Percentiles rank a stretch among this genome's conserved stretches.
Conservation (phyloP, 1,140 invertebrate genomes). For the Drosophila seguyi region DNA sequence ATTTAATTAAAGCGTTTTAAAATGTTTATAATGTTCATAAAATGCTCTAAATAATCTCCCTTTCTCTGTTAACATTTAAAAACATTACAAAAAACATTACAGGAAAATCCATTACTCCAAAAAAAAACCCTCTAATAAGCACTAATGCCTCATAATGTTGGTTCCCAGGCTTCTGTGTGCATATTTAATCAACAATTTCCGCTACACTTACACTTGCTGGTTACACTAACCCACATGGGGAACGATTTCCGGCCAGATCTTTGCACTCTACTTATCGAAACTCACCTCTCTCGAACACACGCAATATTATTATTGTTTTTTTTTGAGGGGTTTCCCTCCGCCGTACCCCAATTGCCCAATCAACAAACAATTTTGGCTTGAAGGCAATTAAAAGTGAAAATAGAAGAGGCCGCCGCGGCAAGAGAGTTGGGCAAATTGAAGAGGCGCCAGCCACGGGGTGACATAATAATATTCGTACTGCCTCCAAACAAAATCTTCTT, state of each 20-base stretch:
- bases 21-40: not conserved
- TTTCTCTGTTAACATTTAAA: not conserved
- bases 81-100: not conserved
- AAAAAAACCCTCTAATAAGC: constrained; percentile 3
- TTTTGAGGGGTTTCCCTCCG: too few species aligned
- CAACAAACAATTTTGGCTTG: constrained; percentile 45
- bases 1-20: not conserved
- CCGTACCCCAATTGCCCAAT: constrained; percentile 51
- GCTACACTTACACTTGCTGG: constrained; percentile 56
- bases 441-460: constrained; percentile 41
- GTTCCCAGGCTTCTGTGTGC: constrained; percentile 34
- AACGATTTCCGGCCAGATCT: constrained; percentile 50
- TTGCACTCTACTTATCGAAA: constrained; percentile 8
- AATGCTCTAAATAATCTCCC: not conserved
- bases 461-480: constrained; percentile 49
- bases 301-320: constrained; percentile 6
- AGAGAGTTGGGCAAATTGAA: constrained; percentile 32
- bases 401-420: constrained; percentile 26
- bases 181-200: constrained; percentile 57
- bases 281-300: not conserved
- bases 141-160: not conserved
- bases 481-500: not conserved
- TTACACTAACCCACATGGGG: constrained; percentile 7
- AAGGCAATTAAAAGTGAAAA: constrained; percentile 72
- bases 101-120: too few species aligned